phyloP scores from a whole-genome alignment of 2,888 invertebrate genomes.

The Apodemia zela region DNA sequence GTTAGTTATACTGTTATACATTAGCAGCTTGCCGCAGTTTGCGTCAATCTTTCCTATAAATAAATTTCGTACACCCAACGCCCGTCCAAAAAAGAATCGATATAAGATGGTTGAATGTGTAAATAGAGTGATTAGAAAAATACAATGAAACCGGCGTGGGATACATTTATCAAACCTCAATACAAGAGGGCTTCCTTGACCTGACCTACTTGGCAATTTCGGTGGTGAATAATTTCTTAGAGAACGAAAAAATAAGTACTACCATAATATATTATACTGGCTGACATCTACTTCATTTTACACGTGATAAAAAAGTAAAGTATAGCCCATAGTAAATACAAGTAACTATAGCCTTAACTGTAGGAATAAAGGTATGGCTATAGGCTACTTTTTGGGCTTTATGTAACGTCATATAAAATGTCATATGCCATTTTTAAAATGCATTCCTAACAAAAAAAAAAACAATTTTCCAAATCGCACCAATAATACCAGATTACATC shows the following conservation, averaged over 20 bases:
- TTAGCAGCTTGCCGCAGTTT: background rate
- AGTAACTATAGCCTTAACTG: too few species aligned
- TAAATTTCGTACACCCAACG: background rate
- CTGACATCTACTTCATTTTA: too few species aligned
- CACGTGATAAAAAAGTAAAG: too few species aligned
- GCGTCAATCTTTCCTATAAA: constrained; percentile 22
- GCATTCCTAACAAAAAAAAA: too few species aligned
- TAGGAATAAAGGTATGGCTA: too few species aligned
- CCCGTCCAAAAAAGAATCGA: constrained; percentile 1
- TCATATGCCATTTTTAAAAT: too few species aligned
- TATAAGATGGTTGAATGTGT: constrained; percentile 12
- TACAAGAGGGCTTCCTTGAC: constrained; percentile 20
- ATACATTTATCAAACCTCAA: constrained; percentile 22
- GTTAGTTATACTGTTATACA: background rate
- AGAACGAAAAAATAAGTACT: background rate
- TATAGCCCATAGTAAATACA: too few species aligned
- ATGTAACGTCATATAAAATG: too few species aligned
- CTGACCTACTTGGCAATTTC: constrained; percentile 15
- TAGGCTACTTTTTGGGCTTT: too few species aligned
- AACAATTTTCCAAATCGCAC: too few species aligned
- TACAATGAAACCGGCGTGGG: constrained; percentile 15
- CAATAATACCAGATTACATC: too few species aligned
- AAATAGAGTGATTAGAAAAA: constrained; percentile 20
- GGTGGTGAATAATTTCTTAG: background rate
- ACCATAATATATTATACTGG: too few species aligned